phyloP scores from a whole-genome alignment of 2,113 vertebrate genomes.

The Triplophysa rosa region DNA sequence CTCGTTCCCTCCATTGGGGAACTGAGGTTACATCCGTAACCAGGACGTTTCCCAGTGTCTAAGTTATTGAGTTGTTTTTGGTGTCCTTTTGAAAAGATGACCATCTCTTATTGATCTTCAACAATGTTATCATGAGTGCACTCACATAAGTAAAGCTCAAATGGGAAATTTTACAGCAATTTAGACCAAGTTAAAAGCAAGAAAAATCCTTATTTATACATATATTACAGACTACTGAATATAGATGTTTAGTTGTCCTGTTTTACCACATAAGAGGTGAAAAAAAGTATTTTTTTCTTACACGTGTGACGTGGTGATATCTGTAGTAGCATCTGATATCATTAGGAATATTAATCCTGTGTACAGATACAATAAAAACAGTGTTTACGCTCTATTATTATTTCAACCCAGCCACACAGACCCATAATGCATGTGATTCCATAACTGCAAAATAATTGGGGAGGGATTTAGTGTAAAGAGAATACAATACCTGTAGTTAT shows the following conservation, averaged over 20 bases:
- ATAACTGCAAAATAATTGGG: slow-evolving; percentile 71
- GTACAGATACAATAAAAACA: too few relatives aligned
- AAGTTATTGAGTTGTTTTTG: slow-evolving; percentile 55
- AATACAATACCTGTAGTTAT: slow-evolving; percentile 25
- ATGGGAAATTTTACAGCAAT: slow-evolving; percentile 62
- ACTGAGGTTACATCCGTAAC: too few relatives aligned
- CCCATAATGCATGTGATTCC: slow-evolving; percentile 70
- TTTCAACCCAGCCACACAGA: slow-evolving; percentile 59
- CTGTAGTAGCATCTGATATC: too few relatives aligned
- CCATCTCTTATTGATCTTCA: slow-evolving; percentile 66
- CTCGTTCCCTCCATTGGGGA: too few relatives aligned
- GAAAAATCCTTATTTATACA: slow-evolving; percentile 28
- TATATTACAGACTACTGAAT: background rate
- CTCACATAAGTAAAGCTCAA: slow-evolving; percentile 60
- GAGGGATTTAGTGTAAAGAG: slow-evolving; percentile 41
- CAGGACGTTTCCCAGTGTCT: slow-evolving; percentile 22
- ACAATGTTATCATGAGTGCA: slow-evolving; percentile 51
- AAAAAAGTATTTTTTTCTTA: background rate
- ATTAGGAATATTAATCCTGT: too few relatives aligned
- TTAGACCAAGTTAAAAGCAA: slow-evolving; percentile 61
- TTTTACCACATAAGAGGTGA: background rate
- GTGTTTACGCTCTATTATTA: too few relatives aligned
- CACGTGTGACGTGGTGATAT: too few relatives aligned
- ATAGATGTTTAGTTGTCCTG: slow-evolving; percentile 18
- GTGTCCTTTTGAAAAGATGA: slow-evolving; percentile 60